phyloP scores from a whole-genome alignment of 2,113 vertebrate species.

The Herpailurus yagouaroundi region DNA sequence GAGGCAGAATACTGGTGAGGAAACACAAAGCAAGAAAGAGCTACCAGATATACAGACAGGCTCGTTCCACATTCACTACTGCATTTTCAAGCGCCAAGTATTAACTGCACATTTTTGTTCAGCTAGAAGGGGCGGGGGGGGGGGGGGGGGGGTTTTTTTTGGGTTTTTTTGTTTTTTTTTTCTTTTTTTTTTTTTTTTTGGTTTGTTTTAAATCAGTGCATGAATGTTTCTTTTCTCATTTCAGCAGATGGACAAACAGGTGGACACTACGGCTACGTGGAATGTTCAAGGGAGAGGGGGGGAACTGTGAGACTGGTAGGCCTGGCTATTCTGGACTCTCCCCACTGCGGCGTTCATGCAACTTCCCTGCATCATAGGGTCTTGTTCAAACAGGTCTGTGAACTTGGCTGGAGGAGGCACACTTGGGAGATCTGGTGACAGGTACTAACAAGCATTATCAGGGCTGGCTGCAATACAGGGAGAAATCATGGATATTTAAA shows the following conservation, averaged over 20 bases:
- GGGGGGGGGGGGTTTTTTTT: no score
- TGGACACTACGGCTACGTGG: slow-evolving; percentile 90
- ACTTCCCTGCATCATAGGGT: slow-evolving; percentile 74
- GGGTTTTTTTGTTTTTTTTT: slow-evolving; percentile 32
- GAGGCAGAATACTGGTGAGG: slow-evolving; percentile 99
- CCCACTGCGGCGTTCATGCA: slow-evolving; percentile 80
- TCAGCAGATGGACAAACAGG: slow-evolving; percentile 89
- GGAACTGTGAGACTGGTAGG: slow-evolving; percentile 89
- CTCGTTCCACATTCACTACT: slow-evolving; percentile 99
- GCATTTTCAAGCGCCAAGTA: slow-evolving; percentile 95
- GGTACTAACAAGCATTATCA: slow-evolving; percentile 74
- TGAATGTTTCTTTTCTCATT: slow-evolving; percentile 93
- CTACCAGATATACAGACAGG: slow-evolving; percentile 99
- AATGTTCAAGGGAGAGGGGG: slow-evolving; percentile 91
- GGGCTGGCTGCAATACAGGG: slow-evolving; percentile 80
- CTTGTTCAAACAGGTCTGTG: slow-evolving; percentile 76
- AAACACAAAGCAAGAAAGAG: slow-evolving; percentile 96
- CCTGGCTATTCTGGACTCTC: slow-evolving; percentile 80
- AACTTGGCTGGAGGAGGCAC: slow-evolving; percentile 67
- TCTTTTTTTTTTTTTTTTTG: slow-evolving; percentile 65
- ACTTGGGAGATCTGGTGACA: slow-evolving; percentile 72
- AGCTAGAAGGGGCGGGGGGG: slow-evolving; percentile 86
- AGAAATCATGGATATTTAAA: slow-evolving; percentile 65
- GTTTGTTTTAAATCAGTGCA: slow-evolving; percentile 93
- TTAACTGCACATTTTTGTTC: slow-evolving; percentile 95